phyloP scores from a whole-genome alignment of 2,888 invertebrate genomes.

The Cryptophagus acutangulus region DNA sequence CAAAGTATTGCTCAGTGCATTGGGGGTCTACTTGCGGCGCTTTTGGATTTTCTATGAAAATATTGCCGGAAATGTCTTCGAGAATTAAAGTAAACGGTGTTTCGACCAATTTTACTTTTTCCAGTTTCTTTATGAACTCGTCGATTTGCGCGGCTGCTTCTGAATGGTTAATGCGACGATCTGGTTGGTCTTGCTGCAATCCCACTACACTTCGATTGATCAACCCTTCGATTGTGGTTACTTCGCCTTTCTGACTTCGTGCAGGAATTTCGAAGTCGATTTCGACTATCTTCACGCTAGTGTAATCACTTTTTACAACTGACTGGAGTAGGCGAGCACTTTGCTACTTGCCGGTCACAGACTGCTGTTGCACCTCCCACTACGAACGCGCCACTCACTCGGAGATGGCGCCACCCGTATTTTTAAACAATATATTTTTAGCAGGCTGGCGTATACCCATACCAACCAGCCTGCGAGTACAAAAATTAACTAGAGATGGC shows the following conservation, averaged over 20 bases:
- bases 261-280: constrained; percentile 89
- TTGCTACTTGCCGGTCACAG: too few species aligned
- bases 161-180: constrained; percentile 64
- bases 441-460: too few species aligned
- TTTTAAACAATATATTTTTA: too few species aligned
- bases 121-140: constrained; percentile 63
- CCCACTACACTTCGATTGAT: constrained; percentile 70
- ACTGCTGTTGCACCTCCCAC: too few species aligned
- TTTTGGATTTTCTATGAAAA: constrained; percentile 81
- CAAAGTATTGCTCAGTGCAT: constrained; percentile 59
- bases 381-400: too few species aligned
- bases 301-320: constrained; percentile 76
- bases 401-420: too few species aligned
- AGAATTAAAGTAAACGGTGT: constrained; percentile 71
- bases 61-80: constrained; percentile 84
- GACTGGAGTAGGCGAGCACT: too few species aligned
- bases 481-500: too few species aligned
- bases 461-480: too few species aligned
- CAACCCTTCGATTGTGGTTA: constrained; percentile 94
- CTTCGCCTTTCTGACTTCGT: constrained; percentile 84
- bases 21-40: constrained; percentile 68
- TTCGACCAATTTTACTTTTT: constrained; percentile 54
- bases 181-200: constrained; percentile 73
- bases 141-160: constrained; percentile 75
- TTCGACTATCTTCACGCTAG: constrained; percentile 73